Conservation (phyloP, 1,140 invertebrate genomes). For the Cherax quadricarinatus region DNA sequence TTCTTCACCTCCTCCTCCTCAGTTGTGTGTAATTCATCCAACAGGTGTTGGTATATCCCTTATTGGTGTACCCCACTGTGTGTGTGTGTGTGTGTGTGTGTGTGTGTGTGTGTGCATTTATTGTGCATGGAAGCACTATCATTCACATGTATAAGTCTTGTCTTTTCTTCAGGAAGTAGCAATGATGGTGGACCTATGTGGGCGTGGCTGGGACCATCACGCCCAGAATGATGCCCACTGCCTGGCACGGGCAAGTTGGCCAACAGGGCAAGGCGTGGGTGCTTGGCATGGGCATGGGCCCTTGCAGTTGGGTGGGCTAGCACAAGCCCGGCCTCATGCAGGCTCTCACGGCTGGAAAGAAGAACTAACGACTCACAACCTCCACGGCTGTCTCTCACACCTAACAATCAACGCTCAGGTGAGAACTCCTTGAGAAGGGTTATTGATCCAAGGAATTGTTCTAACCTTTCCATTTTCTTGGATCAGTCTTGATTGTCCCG, state of each 20-base stretch:
- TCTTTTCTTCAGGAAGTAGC: not conserved
- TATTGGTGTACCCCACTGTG: too few relatives aligned
- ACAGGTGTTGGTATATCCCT: too few relatives aligned
- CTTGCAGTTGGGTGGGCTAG: constrained; percentile 40
- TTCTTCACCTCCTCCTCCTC: too few relatives aligned
- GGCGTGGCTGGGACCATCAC: not conserved
- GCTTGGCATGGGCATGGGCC: constrained; percentile 27
- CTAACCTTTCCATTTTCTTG: not conserved
- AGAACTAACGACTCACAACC: constrained; percentile 3
- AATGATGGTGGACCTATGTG: constrained; percentile 50
- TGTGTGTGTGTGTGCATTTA: too few relatives aligned
- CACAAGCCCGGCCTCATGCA: not conserved
- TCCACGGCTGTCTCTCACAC: constrained; percentile 43
- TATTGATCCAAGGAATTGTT: too few relatives aligned
- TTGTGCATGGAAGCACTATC: not conserved
- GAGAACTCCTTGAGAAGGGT: not conserved
- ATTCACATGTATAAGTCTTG: too few relatives aligned
- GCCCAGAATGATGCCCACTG: constrained; percentile 18
- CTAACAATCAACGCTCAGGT: constrained; percentile 47
- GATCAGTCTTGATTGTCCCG: not conserved
- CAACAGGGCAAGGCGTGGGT: not conserved
- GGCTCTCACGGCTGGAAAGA: constrained; percentile 43
- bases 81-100: not conserved
- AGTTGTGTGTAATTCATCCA: too few relatives aligned
- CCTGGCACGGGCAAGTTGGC: constrained; percentile 20